Evolutionary conservation across 37 sponge, comb jelly and placozoan species (phyloP), one percentile per base, ranked within the genome.

Genomic region (Halisarca cf. caerulea): DNA sequence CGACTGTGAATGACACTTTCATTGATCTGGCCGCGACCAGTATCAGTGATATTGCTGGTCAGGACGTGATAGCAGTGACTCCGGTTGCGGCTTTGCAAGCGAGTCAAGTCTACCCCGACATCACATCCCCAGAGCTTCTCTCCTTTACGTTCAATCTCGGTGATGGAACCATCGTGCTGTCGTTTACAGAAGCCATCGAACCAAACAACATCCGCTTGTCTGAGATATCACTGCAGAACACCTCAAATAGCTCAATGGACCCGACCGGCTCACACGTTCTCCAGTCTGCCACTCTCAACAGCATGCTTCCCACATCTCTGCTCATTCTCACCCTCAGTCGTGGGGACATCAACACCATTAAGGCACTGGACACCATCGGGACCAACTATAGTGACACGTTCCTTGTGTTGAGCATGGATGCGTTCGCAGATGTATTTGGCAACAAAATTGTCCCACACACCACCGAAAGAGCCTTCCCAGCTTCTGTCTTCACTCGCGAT

Each of bases 141-240:
- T 59, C 53, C 14, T 95, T 90, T 55, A 85, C 69, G 55, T 90
- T 95, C 60, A 87, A 95, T 70, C 80, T 95, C 8, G 93, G 89
- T 20, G 77, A 41, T 44, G 90, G 90, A 40, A 58, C 70, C 0
- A 59, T 95, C 4, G n/a, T 30, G 0, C 77, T 95, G n/a, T 86
- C 83, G 20, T 95, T 95, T 53, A 71, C 90, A 66, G 95, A 95
- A 41, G 88, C 90, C n/a, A 86, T 95, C 61, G 90, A 95, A 47
- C 83, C 85, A 14, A 35, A 55, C 24, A 70, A 64, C 32, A 77
- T 92, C 51, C 28, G 38, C 34, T 66, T 85, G 9, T 68, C 66
- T 2, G 84, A 88, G 41, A 74, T 95, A 28, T 78, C 80, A 0
- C 84, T 95, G 14, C 93, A 92, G 53, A 95, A 94, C 72, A 72